Evolutionary conservation across 2,888 invertebrate genomes (phyloP), one percentile per base, ranked within the genome.

Genomic region (Caenorhabditis sp.): DNA sequence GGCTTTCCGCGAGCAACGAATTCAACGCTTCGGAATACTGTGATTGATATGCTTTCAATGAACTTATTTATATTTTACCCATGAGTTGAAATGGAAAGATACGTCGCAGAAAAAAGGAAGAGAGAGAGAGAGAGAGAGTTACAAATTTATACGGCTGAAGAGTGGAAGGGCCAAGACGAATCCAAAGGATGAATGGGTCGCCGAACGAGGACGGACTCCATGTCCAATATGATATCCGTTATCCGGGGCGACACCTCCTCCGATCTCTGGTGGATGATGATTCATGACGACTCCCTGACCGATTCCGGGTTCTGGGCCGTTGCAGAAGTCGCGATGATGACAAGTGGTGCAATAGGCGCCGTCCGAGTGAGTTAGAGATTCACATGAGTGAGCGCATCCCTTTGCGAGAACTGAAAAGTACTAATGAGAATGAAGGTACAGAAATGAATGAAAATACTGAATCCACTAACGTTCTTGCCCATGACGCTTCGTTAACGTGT

Each of bases 361-460:
- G 3, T 46, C 46, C 7, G 22, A 1, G 13, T 9, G 9, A 2
- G 46, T n/a, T 2, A 71, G 24, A 13, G 35, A 15, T 6, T 56
- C 30, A 22, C 71, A 71, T 0, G 46, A 46, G 22, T 62, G 71
- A 22, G 71, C 62, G 37, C 71, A 71, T 39, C 71, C 71, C 56
- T 56, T 71, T 8, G 62, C 61, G 7, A 56, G 7, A 5, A 70
- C 56, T 46, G 45, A 17, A 46, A 61, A 9, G 2, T 43, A 6
- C n/a, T n/a, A n/a, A n/a, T n/a, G n/a, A n/a, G n/a, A n/a, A n/a
- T n/a, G n/a, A n/a, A n/a, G n/a, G n/a, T n/a, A n/a, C n/a, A n/a
- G n/a, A n/a, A n/a, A n/a, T n/a, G n/a, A n/a, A n/a, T n/a, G n/a
- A n/a, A n/a, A n/a, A n/a, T n/a, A n/a, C n/a, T n/a, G n/a, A n/a